Percentiles rank a stretch among this genome's conserved stretches.
These are phyloP conservation scores for Myxocyprinus asiaticus DNA, from an alignment of 2,113 vertebrate species.

Conservation along the genomic window DNA sequence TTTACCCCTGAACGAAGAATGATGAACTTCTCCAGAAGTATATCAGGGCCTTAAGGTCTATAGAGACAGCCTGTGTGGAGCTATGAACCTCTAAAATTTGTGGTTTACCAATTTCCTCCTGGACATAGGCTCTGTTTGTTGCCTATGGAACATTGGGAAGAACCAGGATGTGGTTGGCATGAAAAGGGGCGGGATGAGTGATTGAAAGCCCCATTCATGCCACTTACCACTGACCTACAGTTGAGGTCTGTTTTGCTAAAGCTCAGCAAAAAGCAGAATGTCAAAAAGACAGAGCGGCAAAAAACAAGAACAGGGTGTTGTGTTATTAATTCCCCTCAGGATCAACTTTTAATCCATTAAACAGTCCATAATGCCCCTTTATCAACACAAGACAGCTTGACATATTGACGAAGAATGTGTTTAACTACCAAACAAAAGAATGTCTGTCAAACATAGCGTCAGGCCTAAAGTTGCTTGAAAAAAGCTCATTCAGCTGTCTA, in stretches of 20 bases:
- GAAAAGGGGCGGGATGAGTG: background rate
- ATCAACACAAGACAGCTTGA: background rate
- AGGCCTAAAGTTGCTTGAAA: background rate
- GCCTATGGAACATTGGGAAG: constrained; percentile 26
- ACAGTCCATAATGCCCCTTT: background rate
- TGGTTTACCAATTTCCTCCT: constrained; percentile 30
- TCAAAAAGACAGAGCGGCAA: constrained; percentile 16
- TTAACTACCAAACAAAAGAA: constrained; percentile 20
- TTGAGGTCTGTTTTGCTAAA: constrained; percentile 25
- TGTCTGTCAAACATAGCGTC: constrained; percentile 14
- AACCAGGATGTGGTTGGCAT: constrained; percentile 32
- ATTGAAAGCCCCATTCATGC: constrained; percentile 30
- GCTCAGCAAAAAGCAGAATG: background rate
- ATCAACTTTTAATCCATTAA: constrained; percentile 33
- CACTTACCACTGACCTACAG: constrained; percentile 19
- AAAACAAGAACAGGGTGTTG: background rate
- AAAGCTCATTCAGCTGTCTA: constrained; percentile 6
- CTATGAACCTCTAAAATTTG: constrained; percentile 17
- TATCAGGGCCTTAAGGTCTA: background rate
- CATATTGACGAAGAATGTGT: background rate
- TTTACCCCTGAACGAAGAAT: no score
- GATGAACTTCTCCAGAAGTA: no score
- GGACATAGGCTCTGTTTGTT: constrained; percentile 16
- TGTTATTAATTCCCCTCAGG: background rate
- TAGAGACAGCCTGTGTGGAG: background rate